Evolutionary conservation across 2,797 vertebrate genomes (phyloP).

Genomic region (Graptemys geographica): DNA sequence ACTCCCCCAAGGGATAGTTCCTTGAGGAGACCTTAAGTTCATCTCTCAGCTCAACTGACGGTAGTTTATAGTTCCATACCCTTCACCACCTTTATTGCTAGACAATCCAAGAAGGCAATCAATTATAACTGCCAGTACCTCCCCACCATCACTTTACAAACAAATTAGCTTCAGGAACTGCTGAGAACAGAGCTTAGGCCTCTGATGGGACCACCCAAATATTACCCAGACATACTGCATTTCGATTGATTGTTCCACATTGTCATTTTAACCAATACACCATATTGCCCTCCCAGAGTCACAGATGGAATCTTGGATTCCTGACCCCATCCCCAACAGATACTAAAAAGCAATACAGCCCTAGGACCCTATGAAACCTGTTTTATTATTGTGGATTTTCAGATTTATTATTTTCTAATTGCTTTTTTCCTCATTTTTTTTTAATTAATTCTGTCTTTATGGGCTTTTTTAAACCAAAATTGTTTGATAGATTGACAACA

Average conservation of each 20-base stretch:
- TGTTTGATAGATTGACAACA: too few species aligned
- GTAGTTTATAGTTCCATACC: neutral
- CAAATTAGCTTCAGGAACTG: neutral
- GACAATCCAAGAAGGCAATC: neutral
- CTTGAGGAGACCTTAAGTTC: neutral
- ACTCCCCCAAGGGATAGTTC: neutral
- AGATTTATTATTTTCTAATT: too few species aligned
- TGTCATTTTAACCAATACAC: neutral
- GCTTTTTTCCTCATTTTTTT: too few species aligned
- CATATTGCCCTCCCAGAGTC: neutral
- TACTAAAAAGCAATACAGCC: neutral
- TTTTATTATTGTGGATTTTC: too few species aligned
- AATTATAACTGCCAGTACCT: neutral
- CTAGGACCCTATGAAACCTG: too few species aligned
- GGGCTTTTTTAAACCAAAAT: too few species aligned
- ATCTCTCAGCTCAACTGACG: neutral
- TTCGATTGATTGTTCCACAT: neutral
- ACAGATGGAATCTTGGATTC: neutral
- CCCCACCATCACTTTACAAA: neutral
- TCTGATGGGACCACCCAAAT: neutral
- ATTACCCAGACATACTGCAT: neutral
- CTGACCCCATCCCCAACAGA: neutral
- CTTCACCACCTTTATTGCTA: neutral
- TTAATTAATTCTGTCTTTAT: too few species aligned
- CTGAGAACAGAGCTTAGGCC: neutral